Evolutionary conservation across 2,888 invertebrate genomes (phyloP), one percentile per base, ranked within the genome.

Genomic region (Nebria brevicollis): DNA sequence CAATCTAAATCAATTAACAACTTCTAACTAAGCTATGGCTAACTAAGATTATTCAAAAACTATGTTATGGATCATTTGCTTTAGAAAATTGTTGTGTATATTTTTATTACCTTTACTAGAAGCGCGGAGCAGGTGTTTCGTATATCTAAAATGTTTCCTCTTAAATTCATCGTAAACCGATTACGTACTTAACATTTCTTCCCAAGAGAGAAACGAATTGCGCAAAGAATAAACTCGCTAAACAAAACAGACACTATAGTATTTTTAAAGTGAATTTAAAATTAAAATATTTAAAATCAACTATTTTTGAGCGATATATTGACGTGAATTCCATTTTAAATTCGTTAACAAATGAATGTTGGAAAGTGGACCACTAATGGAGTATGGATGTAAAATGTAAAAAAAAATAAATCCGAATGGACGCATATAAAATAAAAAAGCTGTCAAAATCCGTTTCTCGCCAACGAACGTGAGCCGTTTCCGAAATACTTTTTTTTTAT

Each of bases 301-400:
- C 20, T 20, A 20, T 20, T 20, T 20, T 20, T 20, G n/a, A 25
- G 34, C 70, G 70, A 43, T 75, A 68, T 25, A 66, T 43, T 68
- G 79, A 43, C 72, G 72, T 64, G 13, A 81, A 76, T 81, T 81
- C 72, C 75, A 72, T 81, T 65, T 76, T 41, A 72, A 76, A 72
- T 76, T 75, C 75, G 70, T 81, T 75, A 75, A 34, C 66, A 41
- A 41, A 73, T 73, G 72, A 75, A 81, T 75, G 70, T 75, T 75
- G 34, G 72, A 75, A 42, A 42, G 25, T 64, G 70, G 75, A 43
- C 42, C 76, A 66, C 81, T 81, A 81, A 81, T 81, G 81, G 81
- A 81, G 81, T 75, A 81, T 81, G 64, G 81, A 81, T 81, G 81
- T 81, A 76, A 76, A 70, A 76, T 76, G 72, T 76, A 41, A 76